Percentiles rank a stretch among this genome's conserved stretches.
These are phyloP conservation scores for Acanthisitta chloris DNA, from an alignment of 2,113 vertebrate species.

Conservation along the genomic window DNA sequence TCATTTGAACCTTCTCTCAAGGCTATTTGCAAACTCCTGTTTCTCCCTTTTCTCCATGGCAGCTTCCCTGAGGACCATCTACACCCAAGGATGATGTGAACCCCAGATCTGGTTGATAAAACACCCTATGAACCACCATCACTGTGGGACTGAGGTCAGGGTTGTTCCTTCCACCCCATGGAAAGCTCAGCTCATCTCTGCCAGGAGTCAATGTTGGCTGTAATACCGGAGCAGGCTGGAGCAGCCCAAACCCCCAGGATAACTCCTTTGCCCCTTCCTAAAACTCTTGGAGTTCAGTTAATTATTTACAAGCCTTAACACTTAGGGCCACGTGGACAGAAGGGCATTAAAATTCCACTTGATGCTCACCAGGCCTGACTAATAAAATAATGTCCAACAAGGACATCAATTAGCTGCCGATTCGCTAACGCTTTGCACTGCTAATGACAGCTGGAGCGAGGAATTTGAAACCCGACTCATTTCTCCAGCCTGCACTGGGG, in stretches of 20 bases:
- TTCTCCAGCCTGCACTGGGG: constrained; percentile 31
- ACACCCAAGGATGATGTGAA: neutral
- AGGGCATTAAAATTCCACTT: constrained; percentile 56
- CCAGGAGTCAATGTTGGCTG: fast-evolving
- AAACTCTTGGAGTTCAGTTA: neutral
- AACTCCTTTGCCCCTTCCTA: neutral
- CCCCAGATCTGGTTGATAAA: neutral
- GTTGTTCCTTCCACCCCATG: neutral
- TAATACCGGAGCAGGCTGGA: neutral
- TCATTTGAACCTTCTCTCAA: neutral
- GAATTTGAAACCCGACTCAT: constrained; percentile 44
- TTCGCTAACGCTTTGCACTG: neutral
- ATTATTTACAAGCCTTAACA: constrained; percentile 30
- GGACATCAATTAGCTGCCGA: constrained; percentile 62
- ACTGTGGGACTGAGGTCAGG: neutral
- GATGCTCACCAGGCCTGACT: constrained; percentile 58
- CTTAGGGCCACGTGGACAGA: neutral
- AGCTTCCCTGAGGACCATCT: neutral
- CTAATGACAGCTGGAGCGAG: constrained; percentile 60
- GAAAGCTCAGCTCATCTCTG: neutral
- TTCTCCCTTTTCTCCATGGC: neutral
- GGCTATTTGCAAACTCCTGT: neutral
- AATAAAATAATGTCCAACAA: constrained; percentile 70
- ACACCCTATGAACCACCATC: neutral
- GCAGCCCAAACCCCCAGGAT: neutral